Evolutionary conservation across 2,888 invertebrate species (phyloP).

Genomic region (Euclidia mi): DNA sequence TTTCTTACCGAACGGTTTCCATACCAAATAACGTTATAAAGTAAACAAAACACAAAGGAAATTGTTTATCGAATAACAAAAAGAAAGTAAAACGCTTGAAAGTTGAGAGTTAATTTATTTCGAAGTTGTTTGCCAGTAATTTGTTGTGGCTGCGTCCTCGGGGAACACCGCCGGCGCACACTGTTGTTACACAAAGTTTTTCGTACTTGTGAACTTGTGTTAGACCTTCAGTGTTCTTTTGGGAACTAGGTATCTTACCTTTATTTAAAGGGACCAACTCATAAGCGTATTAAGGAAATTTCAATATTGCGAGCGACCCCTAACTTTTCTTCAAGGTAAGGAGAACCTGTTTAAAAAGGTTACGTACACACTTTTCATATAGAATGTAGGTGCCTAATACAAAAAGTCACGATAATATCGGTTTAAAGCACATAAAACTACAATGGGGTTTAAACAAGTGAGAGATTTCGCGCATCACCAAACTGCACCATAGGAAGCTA

Average conservation of each 20-base stretch:
- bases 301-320: slow-evolving; percentile 20
- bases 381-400: slow-evolving; percentile 18
- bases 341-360: not conserved
- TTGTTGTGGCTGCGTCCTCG: slow-evolving; percentile 85
- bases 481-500: slow-evolving; percentile 41
- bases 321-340: slow-evolving; percentile 12
- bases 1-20: slow-evolving; percentile 61
- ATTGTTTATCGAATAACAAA: slow-evolving; percentile 83
- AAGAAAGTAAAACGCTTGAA: slow-evolving; percentile 86
- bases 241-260: slow-evolving; percentile 50
- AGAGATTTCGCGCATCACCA: slow-evolving; percentile 47
- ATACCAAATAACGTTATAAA: slow-evolving; percentile 65
- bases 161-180: slow-evolving; percentile 77
- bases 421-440: slow-evolving; percentile 44
- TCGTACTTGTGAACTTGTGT: slow-evolving; percentile 73
- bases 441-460: slow-evolving; percentile 45
- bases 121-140: slow-evolving; percentile 88
- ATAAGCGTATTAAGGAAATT: slow-evolving; percentile 46
- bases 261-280: slow-evolving; percentile 29
- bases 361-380: slow-evolving; percentile 25
- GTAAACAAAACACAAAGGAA: slow-evolving; percentile 83
- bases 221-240: slow-evolving; percentile 59
- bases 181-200: slow-evolving; percentile 80
- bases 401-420: slow-evolving; percentile 40
- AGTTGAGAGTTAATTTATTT: slow-evolving; percentile 89